Conservation (phyloP, 1,140 invertebrate genomes). For the Conopomorpha cramerella region DNA sequence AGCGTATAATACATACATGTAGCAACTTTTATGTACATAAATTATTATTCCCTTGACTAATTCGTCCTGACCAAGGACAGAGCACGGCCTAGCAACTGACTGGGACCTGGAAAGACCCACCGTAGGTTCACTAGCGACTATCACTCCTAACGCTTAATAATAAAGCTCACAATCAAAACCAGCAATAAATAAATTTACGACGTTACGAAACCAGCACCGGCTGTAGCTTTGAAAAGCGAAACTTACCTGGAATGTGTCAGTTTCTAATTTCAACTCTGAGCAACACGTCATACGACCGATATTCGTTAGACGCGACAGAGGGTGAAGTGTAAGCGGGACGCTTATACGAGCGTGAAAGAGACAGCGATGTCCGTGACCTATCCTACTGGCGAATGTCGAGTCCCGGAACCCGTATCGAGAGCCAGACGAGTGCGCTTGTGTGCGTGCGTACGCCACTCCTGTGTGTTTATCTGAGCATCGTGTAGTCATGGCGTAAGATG, state of each 20-base stretch:
- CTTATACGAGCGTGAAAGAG: conserved; percentile 18
- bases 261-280: conserved; percentile 15
- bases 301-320: conserved; percentile 9
- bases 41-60: conserved; percentile 55
- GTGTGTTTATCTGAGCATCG: too few species aligned
- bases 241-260: conserved; percentile 30
- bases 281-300: conserved; percentile 11
- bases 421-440: conserved; percentile 41
- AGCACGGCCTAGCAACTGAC: conserved; percentile 14
- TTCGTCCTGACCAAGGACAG: conserved; percentile 54
- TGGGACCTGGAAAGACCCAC: conserved; percentile 37
- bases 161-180: conserved; percentile 7
- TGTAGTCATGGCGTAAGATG: too few species aligned
- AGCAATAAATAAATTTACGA: conserved; percentile 8
- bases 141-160: conserved; percentile 5
- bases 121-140: conserved; percentile 4
- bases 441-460: too few species aligned
- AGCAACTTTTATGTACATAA: conserved; percentile 54
- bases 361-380: conserved; percentile 49
- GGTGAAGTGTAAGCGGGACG: conserved; percentile 17
- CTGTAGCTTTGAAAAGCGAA: conserved; percentile 49
- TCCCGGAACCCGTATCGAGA: conserved; percentile 53
- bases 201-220: conserved; percentile 12
- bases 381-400: conserved; percentile 57
- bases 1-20: conserved; percentile 26